Evolutionary conservation across 1,140 invertebrate genomes (phyloP).

Genomic region (Wiebesia pumilae): DNA sequence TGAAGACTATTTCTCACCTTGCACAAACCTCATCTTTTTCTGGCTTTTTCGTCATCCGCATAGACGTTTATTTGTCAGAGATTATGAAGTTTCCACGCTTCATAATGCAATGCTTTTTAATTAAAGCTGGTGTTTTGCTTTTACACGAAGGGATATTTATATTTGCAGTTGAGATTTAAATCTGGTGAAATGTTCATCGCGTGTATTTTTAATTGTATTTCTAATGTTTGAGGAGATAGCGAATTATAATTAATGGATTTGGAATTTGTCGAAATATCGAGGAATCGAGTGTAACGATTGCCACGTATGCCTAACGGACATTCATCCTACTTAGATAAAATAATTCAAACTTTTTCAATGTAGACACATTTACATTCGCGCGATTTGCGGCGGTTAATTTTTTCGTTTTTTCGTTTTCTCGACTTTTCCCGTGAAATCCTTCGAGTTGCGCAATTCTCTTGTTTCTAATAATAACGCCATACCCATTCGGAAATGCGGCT

Average conservation of each 20-base stretch:
- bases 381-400: too few species aligned
- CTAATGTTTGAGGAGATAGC: neutral
- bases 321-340: too few species aligned
- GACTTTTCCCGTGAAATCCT: neutral
- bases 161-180: neutral
- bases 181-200: neutral
- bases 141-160: neutral
- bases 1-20: neutral
- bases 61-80: neutral
- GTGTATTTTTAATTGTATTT: neutral
- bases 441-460: neutral
- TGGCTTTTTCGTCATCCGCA: neutral
- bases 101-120: neutral
- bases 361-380: too few species aligned
- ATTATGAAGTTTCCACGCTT: neutral
- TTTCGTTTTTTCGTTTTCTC: too few species aligned
- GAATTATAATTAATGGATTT: neutral
- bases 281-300: too few species aligned
- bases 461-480: neutral
- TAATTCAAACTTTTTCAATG: too few species aligned
- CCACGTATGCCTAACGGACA: too few species aligned
- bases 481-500: neutral
- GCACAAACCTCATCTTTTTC: conserved; percentile 11
- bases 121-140: neutral
- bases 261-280: neutral